Conservation (phyloP, 2,888 invertebrate genomes). For the Aspidapion aeneum region DNA sequence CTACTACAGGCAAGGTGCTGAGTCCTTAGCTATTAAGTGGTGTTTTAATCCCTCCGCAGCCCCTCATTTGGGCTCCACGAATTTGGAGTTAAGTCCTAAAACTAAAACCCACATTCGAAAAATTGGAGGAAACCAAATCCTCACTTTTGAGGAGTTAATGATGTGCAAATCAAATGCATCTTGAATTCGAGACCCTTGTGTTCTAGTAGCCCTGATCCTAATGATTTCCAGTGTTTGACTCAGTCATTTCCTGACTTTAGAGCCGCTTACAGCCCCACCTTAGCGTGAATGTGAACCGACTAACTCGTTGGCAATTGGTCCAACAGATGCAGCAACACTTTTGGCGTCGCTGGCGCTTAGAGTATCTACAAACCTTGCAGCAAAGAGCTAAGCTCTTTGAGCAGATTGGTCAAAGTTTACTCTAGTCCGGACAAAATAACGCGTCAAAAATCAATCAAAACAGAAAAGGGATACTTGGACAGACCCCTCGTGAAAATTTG, state of each 20-base stretch:
- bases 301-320: background rate
- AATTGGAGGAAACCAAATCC: background rate
- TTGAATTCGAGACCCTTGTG: background rate
- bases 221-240: background rate
- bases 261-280: too few relatives aligned
- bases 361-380: background rate
- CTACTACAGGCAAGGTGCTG: conserved; percentile 2
- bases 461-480: too few relatives aligned
- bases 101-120: background rate
- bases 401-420: background rate
- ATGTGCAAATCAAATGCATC: background rate
- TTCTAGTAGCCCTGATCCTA: background rate
- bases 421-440: background rate
- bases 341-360: background rate
- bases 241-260: background rate
- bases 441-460: too few relatives aligned
- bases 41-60: conserved; percentile 10
- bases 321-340: conserved; percentile 2
- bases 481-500: background rate
- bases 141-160: background rate
- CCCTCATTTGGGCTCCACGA: conserved; percentile 1
- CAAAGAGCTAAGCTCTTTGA: background rate
- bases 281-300: background rate
- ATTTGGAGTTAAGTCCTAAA: conserved; percentile 1
- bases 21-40: conserved; percentile 24